Conservation (phyloP, 2,797 vertebrate genomes). For the Dermochelys coriacea region DNA sequence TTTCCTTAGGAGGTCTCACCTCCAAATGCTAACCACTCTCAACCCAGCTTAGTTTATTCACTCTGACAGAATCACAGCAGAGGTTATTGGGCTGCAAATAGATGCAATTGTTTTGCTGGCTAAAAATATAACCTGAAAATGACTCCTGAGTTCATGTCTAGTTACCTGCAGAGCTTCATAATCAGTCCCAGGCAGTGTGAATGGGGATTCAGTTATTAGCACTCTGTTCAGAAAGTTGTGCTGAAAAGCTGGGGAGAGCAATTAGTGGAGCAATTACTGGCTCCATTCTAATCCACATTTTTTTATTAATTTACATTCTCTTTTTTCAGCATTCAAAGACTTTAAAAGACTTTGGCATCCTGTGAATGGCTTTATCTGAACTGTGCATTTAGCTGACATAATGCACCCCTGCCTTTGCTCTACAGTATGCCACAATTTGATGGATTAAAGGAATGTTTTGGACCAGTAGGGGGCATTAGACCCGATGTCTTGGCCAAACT, state of each 20-base stretch:
- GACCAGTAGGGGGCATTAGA: not conserved
- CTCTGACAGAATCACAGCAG: conserved; percentile 50
- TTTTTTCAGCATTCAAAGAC: conserved; percentile 13
- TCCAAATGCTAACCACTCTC: conserved; percentile 46
- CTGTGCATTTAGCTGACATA: not conserved
- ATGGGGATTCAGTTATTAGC: conserved; percentile 30
- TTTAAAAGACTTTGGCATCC: conserved; percentile 34
- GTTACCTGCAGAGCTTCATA: conserved; percentile 62
- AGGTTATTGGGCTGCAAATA: conserved; percentile 59
- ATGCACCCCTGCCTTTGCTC: not conserved
- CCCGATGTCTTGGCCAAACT: not conserved
- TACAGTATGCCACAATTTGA: not conserved
- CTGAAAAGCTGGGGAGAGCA: not conserved
- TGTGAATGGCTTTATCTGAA: conserved; percentile 5
- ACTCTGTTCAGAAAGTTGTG: conserved; percentile 21
- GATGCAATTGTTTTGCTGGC: conserved; percentile 60
- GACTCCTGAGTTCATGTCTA: conserved; percentile 17
- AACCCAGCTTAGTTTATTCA: conserved; percentile 33
- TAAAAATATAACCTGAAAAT: conserved; percentile 58
- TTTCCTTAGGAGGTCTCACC: conserved; percentile 6
- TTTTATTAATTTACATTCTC: conserved; percentile 41
- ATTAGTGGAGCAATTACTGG: conserved; percentile 15
- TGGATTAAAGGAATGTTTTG: conserved; percentile 12
- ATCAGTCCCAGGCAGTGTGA: conserved; percentile 20
- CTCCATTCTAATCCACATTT: conserved; percentile 18